Evolutionary conservation across 2,797 vertebrate species (phyloP), one percentile per base, ranked within the genome.

Genomic region (Sciurus carolinensis): DNA sequence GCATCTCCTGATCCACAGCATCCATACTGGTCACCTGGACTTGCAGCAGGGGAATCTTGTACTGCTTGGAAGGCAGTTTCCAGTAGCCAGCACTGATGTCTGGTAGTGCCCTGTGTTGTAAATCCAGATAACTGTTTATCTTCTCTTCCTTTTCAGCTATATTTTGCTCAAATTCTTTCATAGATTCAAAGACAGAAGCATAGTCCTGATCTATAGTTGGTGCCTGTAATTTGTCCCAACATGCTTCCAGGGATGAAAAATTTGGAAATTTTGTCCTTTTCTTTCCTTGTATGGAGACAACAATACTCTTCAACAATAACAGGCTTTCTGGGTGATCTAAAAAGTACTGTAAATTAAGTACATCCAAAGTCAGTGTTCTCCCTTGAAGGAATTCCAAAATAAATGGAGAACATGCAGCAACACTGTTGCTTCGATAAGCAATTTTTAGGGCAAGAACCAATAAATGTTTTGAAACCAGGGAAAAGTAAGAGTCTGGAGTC

Each of bases 311-410:
- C 71, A 97, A 50, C 80, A 92, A 10, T n/a, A 50, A 79, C 22
- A 97, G 57, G 66, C 90, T 97, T 93, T 97, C 96, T 18, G 96
- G 94, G 39, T 97, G 57, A 50, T 97, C 92, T 69, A 67, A 54
- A 89, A 97, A 97, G 87, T 93, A 97, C 84, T 59, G 96, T 66
- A 42, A 97, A 3, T 64, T 75, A 87, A 97, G 92, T 1, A 66
- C 11, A 3, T 52, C 3, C 75, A 83, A 91, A 36, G 7, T 2
- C 50, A 97, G 94, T 44, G 94, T 93, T 91, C 57, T 97, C 44
- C 90, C 95, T 28, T 11, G 94, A 89, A 97, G 92, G 73, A 95
- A 97, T 0, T 95, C 42, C 8, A 42, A 64, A 82, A 97, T 84
- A 59, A 94, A 42, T 33, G 90, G 87, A 80, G 94, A 94, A 18